A percentile compares a stretch with the other conserved stretches of the same genome.
Evolutionary conservation across 2,797 vertebrate species (phyloP).

Genomic region (Toxotes lorentzi): DNA sequence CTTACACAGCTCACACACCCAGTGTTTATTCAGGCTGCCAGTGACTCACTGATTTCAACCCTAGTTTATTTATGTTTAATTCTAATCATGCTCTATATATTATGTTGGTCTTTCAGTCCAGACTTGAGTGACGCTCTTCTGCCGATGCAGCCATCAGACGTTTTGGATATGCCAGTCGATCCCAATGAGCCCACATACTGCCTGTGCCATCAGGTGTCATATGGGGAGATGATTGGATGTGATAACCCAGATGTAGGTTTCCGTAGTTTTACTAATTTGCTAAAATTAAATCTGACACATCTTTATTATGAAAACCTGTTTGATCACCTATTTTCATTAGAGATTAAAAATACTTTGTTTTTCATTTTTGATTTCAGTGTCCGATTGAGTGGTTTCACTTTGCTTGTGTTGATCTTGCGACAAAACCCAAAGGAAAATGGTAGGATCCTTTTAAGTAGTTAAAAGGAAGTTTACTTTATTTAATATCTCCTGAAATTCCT

Average conservation of each 20-base stretch:
- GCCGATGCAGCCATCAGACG: conserved; percentile 94
- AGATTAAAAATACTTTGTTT: conserved; percentile 11
- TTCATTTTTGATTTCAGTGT: conserved; percentile 84
- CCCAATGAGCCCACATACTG: conserved; percentile 97
- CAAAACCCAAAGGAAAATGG: conserved; percentile 99
- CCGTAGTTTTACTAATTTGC: background rate
- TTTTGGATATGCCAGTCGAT: conserved; percentile 97
- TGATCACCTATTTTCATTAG: background rate
- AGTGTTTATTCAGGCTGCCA: background rate
- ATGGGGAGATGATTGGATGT: conserved; percentile 98
- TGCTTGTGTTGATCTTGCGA: conserved; percentile 96
- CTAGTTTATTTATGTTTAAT: background rate
- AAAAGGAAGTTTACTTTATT: background rate
- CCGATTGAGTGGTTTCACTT: conserved; percentile 99
- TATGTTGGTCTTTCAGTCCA: conserved; percentile 79
- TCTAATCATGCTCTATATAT: background rate
- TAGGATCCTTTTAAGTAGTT: conserved; percentile 72
- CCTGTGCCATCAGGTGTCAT: conserved; percentile 97
- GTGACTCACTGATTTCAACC: background rate
- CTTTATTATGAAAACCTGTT: background rate
- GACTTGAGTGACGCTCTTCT: conserved; percentile 91
- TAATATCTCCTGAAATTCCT: background rate
- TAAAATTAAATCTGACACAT: background rate
- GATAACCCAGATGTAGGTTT: conserved; percentile 94
- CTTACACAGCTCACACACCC: background rate